Evolutionary conservation across 2,797 vertebrate species (phyloP).

Genomic region (Dendrocincla tyrannina): DNA sequence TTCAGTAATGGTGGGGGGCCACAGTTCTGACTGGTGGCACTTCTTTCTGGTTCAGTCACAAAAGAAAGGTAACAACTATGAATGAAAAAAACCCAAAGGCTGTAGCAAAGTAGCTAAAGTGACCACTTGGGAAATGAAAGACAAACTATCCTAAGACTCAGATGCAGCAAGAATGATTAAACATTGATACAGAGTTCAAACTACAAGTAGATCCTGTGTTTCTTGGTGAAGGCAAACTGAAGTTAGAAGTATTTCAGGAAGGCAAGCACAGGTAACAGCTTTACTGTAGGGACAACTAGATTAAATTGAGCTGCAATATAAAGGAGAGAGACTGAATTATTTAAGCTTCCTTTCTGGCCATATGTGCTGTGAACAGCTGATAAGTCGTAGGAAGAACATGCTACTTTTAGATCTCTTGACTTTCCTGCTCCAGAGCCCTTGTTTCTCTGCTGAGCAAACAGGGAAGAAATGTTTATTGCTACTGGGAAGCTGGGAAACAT

Average conservation of each 20-base stretch:
- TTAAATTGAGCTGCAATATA: slow-evolving; percentile 4
- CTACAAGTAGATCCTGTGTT: neutral
- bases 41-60: neutral
- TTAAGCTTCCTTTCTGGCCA: slow-evolving; percentile 36
- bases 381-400: neutral
- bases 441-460: neutral
- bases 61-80: neutral
- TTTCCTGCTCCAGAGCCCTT: neutral
- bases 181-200: neutral
- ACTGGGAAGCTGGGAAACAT: neutral
- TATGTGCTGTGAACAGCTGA: slow-evolving; percentile 30
- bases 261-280: neutral
- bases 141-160: neutral
- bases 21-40: neutral
- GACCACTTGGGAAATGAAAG: neutral
- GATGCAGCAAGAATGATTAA: neutral
- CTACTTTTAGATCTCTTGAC: slow-evolving; percentile 14
- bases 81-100: neutral
- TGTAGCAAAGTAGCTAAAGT: neutral
- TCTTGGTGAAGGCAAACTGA: neutral
- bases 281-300: neutral
- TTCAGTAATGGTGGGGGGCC: fast-evolving
- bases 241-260: neutral
- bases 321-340: slow-evolving; percentile 37
- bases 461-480: neutral